Evolutionary conservation across 2,113 vertebrate genomes (phyloP), one percentile per base, ranked within the genome.

Genomic region (Grallaria varia): DNA sequence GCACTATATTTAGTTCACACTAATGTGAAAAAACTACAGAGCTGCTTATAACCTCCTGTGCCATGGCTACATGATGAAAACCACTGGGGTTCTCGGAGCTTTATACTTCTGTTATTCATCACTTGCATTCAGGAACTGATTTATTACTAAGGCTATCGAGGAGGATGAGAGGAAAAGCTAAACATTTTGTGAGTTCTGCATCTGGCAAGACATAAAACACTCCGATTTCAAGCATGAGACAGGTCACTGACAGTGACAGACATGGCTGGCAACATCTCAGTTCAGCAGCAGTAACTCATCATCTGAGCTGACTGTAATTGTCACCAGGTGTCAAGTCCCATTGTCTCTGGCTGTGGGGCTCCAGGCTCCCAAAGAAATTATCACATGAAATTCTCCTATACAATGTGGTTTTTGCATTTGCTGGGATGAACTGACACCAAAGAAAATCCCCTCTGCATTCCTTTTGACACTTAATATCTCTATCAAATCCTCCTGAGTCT

Each of bases 391-490:
- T 80, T 94, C 33, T 84, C 35, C 74, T 94, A 95, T 33, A 89
- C 68, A 85, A 40, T 66, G 81, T 86, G 47, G 12, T 27, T 72
- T 87, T 94, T 93, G 64, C 77, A 78, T 95, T 96, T 83, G 40
- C 72, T 1, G 11, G 50, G 83, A 77, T 3, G 12, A 94, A 75
- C 60, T 72, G 62, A 89, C 80, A 95, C 72, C 52, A 84, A 86
- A 94, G 35, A 58, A 94, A 94, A 86, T 92, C 63, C 67, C 71
- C 45, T 67, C 40, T 62, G 47, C 79, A 80, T 82, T 93, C 89
- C 66, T 84, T 96, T 82, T 82, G 92, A 90, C 87, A 95, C 87
- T 55, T 87, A 82, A 90, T 90, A 81, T 92, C 93, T 97, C 89
- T 74, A 63, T 76, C 21, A 2, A 95, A 92, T 93, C 55, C 64